Base-by-base conservation (phyloP, 2,113 vertebrate species). In the Lota lota region DNA sequence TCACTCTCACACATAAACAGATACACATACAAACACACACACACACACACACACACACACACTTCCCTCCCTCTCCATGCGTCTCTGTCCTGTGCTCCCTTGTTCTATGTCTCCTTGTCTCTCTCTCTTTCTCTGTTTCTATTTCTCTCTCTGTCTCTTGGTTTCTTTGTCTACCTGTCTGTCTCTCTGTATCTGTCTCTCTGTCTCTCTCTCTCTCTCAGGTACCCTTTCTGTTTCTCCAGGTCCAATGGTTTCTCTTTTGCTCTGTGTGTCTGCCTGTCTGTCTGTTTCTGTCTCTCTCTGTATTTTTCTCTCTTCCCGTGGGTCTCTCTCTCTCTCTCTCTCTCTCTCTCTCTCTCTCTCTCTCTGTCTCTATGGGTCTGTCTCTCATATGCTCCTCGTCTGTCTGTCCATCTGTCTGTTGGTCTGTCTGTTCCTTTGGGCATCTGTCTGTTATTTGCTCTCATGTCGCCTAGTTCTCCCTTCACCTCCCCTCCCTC, bases 61-160 rank as follows among this genome's bases (percentile, higher is more conserved):
- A 54, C 53, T 10, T 54, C 53, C 18, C 53, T 54, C 53, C 4
- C 53, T 4, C 53, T 54, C 53, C 18, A 6, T 17, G 15, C 5
- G 4, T 54, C 53, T 54, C 14, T 54, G 15, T n/a, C 53, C 53
- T n/a, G 4, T n/a, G 1, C 53, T 54, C 16, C 5, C 33, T 64
- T 18, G n/a, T n/a, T 54, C 53, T 53, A 19, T 24, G 10, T 67
- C 24, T 36, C 10, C 20, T 17, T 7, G 6, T 74, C 70, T 77
- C 53, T 77, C 53, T 79, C 24, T 59, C 28, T 63, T n/a, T 62
- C 54, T 71, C 77, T 63, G 53, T 63, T 21, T 54, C 73, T 16
- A 24, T 20, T 14, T 54, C 53, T 2, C 15, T 6, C 53, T n/a
- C 15, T 54, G 2, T 54, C 53, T n/a, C 18, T 54, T n/a, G n/a